phyloP scores from a whole-genome alignment of 1,140 invertebrate species.

The Aphidius ervi region DNA sequence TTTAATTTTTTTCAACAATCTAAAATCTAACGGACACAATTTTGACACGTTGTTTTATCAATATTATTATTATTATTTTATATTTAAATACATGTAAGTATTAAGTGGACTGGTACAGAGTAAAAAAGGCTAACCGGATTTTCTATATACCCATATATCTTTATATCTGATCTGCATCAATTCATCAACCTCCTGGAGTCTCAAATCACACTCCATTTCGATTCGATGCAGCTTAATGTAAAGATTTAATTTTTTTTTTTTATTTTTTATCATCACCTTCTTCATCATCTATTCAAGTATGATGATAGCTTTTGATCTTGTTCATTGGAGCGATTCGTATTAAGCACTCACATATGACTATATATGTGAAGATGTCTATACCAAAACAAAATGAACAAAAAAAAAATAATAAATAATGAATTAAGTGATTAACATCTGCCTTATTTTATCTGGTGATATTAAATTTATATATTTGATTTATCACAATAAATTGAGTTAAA shows the following conservation, averaged over 20 bases:
- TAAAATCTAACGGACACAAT: slow-evolving; percentile 6
- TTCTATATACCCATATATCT: slow-evolving; percentile 11
- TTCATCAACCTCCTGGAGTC: slow-evolving; percentile 11
- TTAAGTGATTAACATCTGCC: no score
- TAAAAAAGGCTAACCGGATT: slow-evolving; percentile 13
- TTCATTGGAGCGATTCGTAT: not conserved
- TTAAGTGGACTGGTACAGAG: no score
- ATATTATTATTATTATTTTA: not conserved
- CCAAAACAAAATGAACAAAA: not conserved
- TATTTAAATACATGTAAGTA: not conserved
- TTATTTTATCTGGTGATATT: no score
- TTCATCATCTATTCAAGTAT: slow-evolving; percentile 13
- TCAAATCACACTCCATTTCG: slow-evolving; percentile 11
- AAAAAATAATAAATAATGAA: no score
- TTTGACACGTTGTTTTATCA: slow-evolving; percentile 11
- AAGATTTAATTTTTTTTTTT: slow-evolving; percentile 12
- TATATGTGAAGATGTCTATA: not conserved
- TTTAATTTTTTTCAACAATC: not conserved
- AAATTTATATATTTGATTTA: no score
- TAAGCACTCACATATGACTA: not conserved
- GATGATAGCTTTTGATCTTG: not conserved
- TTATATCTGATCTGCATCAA: slow-evolving; percentile 11
- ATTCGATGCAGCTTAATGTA: slow-evolving; percentile 10
- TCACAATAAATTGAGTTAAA: no score
- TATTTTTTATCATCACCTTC: slow-evolving; percentile 7